Conservation (phyloP, 1,140 invertebrate species). For the Macrotrachela quadricornifera region DNA sequence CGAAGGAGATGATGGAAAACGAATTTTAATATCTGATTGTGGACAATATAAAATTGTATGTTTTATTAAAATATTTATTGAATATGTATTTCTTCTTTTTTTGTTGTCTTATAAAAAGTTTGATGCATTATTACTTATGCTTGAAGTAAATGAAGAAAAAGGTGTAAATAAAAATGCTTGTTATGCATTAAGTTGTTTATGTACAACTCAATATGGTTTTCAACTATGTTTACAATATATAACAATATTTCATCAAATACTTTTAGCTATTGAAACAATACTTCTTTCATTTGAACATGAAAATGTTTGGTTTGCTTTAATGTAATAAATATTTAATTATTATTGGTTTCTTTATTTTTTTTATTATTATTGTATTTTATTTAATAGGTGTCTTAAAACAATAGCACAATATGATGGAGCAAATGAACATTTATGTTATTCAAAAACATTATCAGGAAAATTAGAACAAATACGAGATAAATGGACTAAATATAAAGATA, state of each 20-base stretch:
- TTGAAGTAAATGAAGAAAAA: conserved; percentile 18
- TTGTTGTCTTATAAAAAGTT: neutral
- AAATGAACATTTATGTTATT: too few species aligned
- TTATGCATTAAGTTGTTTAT: conserved; percentile 28
- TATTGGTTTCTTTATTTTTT: too few species aligned
- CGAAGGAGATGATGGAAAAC: conserved; percentile 20
- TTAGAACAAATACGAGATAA: too few species aligned
- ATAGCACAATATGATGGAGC: too few species aligned
- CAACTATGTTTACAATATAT: neutral
- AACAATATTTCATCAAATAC: too few species aligned
- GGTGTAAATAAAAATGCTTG: conserved; percentile 29
- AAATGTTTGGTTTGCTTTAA: conserved; percentile 29
- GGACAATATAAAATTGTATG: conserved; percentile 22
- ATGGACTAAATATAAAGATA: too few species aligned
- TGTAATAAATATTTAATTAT: conserved; percentile 19
- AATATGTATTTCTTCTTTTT: conserved; percentile 10
- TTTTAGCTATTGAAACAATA: too few species aligned
- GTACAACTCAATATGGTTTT: conserved; percentile 22
- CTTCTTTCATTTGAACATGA: conserved; percentile 15
- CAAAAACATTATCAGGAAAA: too few species aligned
- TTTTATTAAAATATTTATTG: conserved; percentile 15
- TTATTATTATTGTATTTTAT: too few species aligned
- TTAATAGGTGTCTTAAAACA: too few species aligned
- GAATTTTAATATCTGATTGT: conserved; percentile 17
- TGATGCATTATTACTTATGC: conserved; percentile 19